These are phyloP conservation scores for Leucozona laternaria DNA, from an alignment of 2,888 invertebrate species.

Conservation along the genomic window DNA sequence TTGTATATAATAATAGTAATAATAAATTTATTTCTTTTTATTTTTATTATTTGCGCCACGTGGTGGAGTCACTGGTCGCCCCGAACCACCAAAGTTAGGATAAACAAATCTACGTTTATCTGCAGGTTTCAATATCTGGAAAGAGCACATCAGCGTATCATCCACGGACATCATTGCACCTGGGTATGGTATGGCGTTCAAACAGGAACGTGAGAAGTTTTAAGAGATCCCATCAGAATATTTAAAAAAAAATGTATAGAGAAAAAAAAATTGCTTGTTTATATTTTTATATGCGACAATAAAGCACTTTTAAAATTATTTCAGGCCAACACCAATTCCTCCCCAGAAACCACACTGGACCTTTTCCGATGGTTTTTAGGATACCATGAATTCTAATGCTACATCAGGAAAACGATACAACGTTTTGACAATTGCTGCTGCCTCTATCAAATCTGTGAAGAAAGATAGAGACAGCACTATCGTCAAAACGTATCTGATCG, in stretches of 20 bases:
- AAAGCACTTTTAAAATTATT: background rate
- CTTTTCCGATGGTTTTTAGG: background rate
- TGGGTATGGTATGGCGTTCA: constrained; percentile 77
- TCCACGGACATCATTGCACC: constrained; percentile 99
- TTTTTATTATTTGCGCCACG: constrained; percentile 96
- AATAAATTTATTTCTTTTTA: constrained; percentile 93
- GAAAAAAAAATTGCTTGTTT: constrained; percentile 30
- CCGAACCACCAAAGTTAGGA: constrained; percentile 95
- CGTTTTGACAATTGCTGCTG: too few relatives aligned
- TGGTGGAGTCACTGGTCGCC: constrained; percentile 98
- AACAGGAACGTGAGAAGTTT: constrained; percentile 5
- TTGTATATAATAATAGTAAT: constrained; percentile 76
- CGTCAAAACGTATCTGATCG: too few relatives aligned
- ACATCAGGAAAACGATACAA: too few relatives aligned
- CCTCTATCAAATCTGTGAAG: too few relatives aligned
- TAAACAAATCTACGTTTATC: constrained; percentile 99
- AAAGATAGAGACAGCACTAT: too few relatives aligned
- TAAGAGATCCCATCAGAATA: constrained; percentile 20
- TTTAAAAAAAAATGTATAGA: constrained; percentile 36
- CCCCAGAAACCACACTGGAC: background rate
- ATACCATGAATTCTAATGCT: background rate
- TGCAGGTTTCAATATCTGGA: constrained; percentile 98
- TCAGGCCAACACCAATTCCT: background rate
- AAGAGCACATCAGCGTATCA: constrained; percentile 99
- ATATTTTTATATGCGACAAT: background rate